These are phyloP conservation scores for Disparrhopalites patrizii DNA, from an alignment of 2,888 invertebrate species.

Conservation along the genomic window DNA sequence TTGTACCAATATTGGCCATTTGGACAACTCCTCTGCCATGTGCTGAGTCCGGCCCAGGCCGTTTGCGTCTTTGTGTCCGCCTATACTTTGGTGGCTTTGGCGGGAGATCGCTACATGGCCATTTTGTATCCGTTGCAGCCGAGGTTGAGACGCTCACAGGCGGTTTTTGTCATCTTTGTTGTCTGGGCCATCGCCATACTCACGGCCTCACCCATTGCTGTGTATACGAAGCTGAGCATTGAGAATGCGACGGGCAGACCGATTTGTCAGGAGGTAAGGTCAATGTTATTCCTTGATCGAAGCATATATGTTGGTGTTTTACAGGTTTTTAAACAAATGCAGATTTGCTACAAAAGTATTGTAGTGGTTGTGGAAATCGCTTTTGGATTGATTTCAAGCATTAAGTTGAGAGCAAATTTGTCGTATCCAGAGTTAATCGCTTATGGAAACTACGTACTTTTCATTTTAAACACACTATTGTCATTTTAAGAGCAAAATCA, in stretches of 20 bases:
- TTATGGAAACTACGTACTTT: no score
- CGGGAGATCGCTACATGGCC: slow-evolving; percentile 82
- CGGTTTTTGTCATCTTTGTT: slow-evolving; percentile 63
- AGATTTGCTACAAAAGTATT: no score
- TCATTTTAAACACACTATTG: no score
- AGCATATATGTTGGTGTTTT: no score
- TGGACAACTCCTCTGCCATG: slow-evolving; percentile 60
- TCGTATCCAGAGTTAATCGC: no score
- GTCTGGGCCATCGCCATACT: slow-evolving; percentile 67
- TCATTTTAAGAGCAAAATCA: no score
- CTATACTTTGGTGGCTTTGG: slow-evolving; percentile 85
- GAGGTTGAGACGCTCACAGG: slow-evolving; percentile 68
- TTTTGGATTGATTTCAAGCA: no score
- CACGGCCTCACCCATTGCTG: slow-evolving; percentile 52
- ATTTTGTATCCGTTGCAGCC: slow-evolving; percentile 84
- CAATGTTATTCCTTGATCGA: no score
- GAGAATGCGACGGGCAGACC: slow-evolving; percentile 24
- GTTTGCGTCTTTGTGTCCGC: slow-evolving; percentile 64
- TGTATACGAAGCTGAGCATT: slow-evolving; percentile 51
- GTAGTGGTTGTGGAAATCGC: no score
- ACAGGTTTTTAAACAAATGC: no score
- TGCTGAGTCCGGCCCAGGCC: slow-evolving; percentile 59
- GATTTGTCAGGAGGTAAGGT: slow-evolving; percentile 40
- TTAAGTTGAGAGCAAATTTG: no score
- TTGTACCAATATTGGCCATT: slow-evolving; percentile 85